Base-by-base conservation (phyloP, 2,113 vertebrate genomes). In the Seriola aureovittata region DNA sequence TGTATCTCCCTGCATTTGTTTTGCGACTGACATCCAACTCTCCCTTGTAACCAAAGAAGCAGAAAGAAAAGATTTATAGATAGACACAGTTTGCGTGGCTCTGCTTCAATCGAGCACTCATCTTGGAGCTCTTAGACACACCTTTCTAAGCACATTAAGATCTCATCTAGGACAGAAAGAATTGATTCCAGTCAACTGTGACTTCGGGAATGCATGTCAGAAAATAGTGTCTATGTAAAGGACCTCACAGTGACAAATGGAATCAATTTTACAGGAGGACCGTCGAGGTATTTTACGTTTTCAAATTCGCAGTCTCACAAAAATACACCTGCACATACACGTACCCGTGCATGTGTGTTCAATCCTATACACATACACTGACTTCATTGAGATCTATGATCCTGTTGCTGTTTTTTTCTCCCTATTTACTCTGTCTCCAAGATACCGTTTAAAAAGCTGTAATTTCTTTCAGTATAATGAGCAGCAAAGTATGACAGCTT, bases 61-160 rank as follows among this genome's bases (percentile, higher is more conserved):
- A 75, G 48, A 83, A 60, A 44, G 40, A 72, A 63, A 71, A 52
- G 58, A 79, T 84, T 65, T 74, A 68, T 46, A 50, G 71, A 77
- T 12, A 64, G 73, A 69, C 59, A 77, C 60, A 32, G n/a, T 82
- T 85, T 71, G 12, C 62, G 44, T 50, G 79, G 32, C 82, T 86
- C 82, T 75, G 69, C 54, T 86, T 83, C 2, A 11, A 52, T 59
- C 60, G 4, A 29, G 67, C 59, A 65, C 82, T 63, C 78, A 36
- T 87, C 78, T 57, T 13, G n/a, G 62, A 71, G 74, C 80, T 81
- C 68, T 85, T 68, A 68, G 82, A 84, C 78, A 88, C 86, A 91
- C 81, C 78, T 88, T 88, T 85, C 78, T 64, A 80, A 87, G 81
- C 74, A 68, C 75, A 88, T 93, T 93, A 90, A 87, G 71, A 92